These are phyloP conservation scores for Zoanthus solanderi DNA, from an alignment of 92 coral and sea anemone species.

Conservation along the genomic window DNA sequence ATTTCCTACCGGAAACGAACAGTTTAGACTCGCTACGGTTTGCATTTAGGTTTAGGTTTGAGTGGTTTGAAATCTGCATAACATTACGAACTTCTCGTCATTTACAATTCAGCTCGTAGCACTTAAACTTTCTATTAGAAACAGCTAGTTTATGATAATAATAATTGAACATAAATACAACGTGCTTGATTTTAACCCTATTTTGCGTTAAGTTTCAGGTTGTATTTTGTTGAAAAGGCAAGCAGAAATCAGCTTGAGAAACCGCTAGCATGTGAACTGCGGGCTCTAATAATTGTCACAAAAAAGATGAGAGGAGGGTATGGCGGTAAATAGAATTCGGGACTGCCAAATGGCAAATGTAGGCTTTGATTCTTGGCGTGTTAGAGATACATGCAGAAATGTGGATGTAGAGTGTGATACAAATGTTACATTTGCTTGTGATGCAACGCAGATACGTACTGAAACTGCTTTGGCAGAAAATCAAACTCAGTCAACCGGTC, in stretches of 20 bases:
- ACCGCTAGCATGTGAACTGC: constrained; percentile 26
- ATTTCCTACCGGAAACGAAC: constrained; percentile 21
- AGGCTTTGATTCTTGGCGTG: not conserved
- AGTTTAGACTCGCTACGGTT: not conserved
- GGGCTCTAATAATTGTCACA: constrained; percentile 37
- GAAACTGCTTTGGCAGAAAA: constrained; percentile 27
- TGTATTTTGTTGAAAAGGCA: not conserved
- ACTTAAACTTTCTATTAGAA: no score
- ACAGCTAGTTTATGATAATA: no score
- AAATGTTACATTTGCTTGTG: not conserved
- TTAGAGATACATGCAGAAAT: not conserved
- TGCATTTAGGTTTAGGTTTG: not conserved
- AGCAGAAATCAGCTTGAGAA: not conserved
- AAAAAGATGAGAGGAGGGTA: not conserved
- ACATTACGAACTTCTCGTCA: not conserved
- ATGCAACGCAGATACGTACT: not conserved
- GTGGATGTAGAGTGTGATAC: not conserved
- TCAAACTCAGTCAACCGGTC: not conserved
- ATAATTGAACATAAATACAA: not conserved
- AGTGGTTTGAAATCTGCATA: not conserved
- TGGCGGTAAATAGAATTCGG: not conserved
- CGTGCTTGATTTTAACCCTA: not conserved
- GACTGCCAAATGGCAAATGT: not conserved
- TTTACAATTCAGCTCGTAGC: not conserved
- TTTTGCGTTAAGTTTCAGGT: constrained; percentile 10